Evolutionary conservation across 2,113 vertebrate species (phyloP), one percentile per base, ranked within the genome.

Genomic region (Benitochromis conjunctus): DNA sequence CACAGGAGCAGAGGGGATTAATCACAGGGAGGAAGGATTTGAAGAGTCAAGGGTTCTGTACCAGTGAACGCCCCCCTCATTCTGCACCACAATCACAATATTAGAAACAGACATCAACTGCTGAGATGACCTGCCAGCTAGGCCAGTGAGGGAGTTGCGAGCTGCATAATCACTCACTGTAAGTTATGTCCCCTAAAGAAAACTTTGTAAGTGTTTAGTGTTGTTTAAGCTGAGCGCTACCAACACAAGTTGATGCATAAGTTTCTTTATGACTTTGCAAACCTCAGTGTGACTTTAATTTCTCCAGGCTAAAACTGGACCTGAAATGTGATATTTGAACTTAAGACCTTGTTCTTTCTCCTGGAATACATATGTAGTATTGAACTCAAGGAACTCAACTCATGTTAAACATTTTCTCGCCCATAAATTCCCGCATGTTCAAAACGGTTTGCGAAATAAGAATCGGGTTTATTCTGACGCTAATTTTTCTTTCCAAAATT

Each of bases 1-100:
- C 97, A 98, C 96, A 97, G 97, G 96, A 97, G 97, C 97, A 97
- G 88, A 97, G 97, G 97, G 97, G 97, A 99, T 99, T 98, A 98
- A 99, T 98, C 98, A 98, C 97, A 97, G 85, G 88, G 92, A 95
- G 97, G 97, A 98, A 98, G 97, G 97, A 97, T 98, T 98, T 97
- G 96, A 98, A 95, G 97, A 98, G 97, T 97, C 97, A 97, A 97
- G 97, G 96, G 97, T 98, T 97, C 97, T 96, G 97, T 97, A 95
- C 93, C 90, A 91, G 91, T 83, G 90, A 92, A 93, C 89, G 36
- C 86, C 89, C 84, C 87, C 86, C 89, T 88, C 92, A 86, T 88
- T 89, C 91, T 93, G 93, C 94, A 89, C 89, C 93, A 96, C 97
- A 97, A 96, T 93, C 87, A 95, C 97, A 98, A 97, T 97, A 98